These are phyloP conservation scores for Keiferia lycopersicella DNA, from an alignment of 2,888 invertebrate genomes.

Conservation along the genomic window DNA sequence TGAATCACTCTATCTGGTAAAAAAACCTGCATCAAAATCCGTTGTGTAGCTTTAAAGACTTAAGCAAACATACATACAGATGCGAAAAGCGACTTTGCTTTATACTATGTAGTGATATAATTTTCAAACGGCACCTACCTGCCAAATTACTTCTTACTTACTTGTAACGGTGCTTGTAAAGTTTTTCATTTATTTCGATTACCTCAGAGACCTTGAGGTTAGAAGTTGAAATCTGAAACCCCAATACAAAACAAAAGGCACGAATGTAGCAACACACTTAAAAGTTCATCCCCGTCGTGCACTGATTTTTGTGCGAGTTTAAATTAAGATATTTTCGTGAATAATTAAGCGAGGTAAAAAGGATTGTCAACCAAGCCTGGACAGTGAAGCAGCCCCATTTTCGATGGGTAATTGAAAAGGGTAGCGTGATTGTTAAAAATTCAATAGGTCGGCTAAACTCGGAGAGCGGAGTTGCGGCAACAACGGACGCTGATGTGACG, in stretches of 20 bases:
- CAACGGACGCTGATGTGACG: slow-evolving; percentile 33
- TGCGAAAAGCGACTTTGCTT: too few relatives aligned
- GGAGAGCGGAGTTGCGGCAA: slow-evolving; percentile 38
- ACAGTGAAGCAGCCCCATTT: slow-evolving; percentile 74
- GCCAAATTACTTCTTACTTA: too few relatives aligned
- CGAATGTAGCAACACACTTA: slow-evolving; percentile 3
- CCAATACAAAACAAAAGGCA: neutral
- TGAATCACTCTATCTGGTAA: too few relatives aligned
- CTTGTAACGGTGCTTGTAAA: too few relatives aligned
- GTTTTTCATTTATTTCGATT: neutral
- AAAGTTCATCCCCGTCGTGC: neutral
- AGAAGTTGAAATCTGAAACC: slow-evolving; percentile 27
- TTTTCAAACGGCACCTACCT: too few relatives aligned
- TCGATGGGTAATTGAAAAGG: slow-evolving; percentile 79
- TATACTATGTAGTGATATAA: too few relatives aligned
- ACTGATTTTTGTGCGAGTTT: slow-evolving; percentile 62
- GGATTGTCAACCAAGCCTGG: slow-evolving; percentile 77
- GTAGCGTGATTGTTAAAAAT: slow-evolving; percentile 72
- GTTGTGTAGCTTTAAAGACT: too few relatives aligned
- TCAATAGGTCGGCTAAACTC: slow-evolving; percentile 66
- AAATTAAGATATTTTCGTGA: slow-evolving; percentile 77
- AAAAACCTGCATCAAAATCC: too few relatives aligned
- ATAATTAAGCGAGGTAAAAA: slow-evolving; percentile 77
- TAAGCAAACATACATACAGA: too few relatives aligned
- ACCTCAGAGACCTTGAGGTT: neutral